Percentiles rank a stretch among this genome's conserved stretches.
phyloP scores from a whole-genome alignment of 2,113 vertebrate species.

The Rissa tridactyla region DNA sequence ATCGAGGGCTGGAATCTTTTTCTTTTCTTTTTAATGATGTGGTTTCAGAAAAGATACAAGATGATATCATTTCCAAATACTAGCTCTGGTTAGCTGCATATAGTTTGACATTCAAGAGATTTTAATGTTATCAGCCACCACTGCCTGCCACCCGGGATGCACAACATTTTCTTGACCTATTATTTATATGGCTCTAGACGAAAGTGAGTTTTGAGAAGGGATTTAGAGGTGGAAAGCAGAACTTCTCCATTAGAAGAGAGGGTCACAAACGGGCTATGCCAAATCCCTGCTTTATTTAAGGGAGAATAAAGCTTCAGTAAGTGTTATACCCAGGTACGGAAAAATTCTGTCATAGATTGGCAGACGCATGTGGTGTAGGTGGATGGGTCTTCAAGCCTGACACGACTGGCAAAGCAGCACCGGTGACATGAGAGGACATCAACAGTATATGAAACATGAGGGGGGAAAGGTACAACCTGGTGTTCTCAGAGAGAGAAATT shows the following conservation, averaged over 20 bases:
- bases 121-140: slow-evolving; percentile 28
- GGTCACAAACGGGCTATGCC: not conserved
- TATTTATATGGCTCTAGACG: not conserved
- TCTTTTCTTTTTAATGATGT: slow-evolving; percentile 27
- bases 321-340: not conserved
- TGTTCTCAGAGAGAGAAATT: not conserved
- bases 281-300: not conserved
- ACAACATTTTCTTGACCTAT: slow-evolving; percentile 28
- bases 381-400: not conserved
- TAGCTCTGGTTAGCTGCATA: slow-evolving; percentile 4
- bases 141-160: not conserved
- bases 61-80: slow-evolving; percentile 11
- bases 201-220: not conserved
- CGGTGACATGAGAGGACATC: not conserved
- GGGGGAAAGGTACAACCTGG: not conserved
- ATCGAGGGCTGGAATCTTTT: slow-evolving; percentile 2
- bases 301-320: not conserved
- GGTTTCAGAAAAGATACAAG: slow-evolving; percentile 8
- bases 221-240: not conserved
- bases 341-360: not conserved
- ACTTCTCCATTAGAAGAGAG: not conserved
- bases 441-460: not conserved
- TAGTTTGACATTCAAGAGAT: slow-evolving; percentile 39
- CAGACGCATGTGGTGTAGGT: not conserved
- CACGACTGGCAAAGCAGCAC: not conserved